Evolutionary conservation across 2,888 invertebrate species (phyloP), one percentile per base, ranked within the genome.

Genomic region (Patella pellucida): DNA sequence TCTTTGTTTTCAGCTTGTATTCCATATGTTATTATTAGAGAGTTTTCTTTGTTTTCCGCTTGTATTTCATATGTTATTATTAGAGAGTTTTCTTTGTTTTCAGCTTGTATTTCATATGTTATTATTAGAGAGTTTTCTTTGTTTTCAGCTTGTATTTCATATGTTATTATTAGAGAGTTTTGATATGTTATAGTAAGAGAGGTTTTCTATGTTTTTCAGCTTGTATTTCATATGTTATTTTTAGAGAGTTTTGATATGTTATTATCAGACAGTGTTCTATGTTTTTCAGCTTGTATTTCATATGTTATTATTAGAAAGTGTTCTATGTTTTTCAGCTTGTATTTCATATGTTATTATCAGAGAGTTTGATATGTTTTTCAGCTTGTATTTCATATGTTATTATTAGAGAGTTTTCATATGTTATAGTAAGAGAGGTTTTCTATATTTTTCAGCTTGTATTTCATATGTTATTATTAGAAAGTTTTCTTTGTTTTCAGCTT

Each of bases 351-450:
- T 92, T 94, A 74, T 88, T 95, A 31, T 92, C 93, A 41, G 93
- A 94, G 83, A 93, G 94, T 93, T 95, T 82, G 93, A 94, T 87
- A 93, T 93, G 71, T n/a, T n/a, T n/a, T n/a, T n/a, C n/a, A n/a
- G n/a, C n/a, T n/a, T n/a, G n/a, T n/a, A n/a, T 27, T 27, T 27
- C 27, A 27, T 27, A 27, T 27, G 27, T 27, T 27, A 27, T 27
- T 27, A 27, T 27, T 2, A 27, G 3, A 27, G 3, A 27, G 27
- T 27, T 27, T 2, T 27, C 1, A 27, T 27, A 27, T 27, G 27
- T 27, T 27, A 27, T 27, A 2, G 3, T 27, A 2, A 1, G 27
- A 27, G 3, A 27, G 27, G n/a, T 27, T 27, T 27, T 27, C 2
- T 2, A 3, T 3, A 3, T 31, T 31, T 31, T 4, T 0, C 2